These are phyloP conservation scores for Centrocercus urophasianus DNA, from an alignment of 2,113 vertebrate genomes.

Conservation along the genomic window DNA sequence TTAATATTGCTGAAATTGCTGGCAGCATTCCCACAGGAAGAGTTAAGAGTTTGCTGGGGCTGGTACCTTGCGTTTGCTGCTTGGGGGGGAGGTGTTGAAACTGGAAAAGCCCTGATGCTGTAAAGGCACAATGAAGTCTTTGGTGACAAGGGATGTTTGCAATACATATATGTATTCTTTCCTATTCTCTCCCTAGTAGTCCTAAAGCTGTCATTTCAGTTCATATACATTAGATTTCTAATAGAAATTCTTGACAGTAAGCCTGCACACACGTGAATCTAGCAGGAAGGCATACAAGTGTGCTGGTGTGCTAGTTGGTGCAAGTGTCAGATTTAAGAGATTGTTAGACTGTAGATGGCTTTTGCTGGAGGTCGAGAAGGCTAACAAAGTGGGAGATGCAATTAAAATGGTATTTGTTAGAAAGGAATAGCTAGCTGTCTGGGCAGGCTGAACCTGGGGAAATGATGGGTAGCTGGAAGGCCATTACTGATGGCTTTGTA, in stretches of 20 bases:
- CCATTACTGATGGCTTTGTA: constrained; percentile 65
- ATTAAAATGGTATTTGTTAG: constrained; percentile 76
- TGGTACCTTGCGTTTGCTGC: neutral
- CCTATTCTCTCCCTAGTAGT: neutral
- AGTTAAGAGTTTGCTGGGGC: constrained; percentile 17
- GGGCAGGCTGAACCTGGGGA: constrained; percentile 34
- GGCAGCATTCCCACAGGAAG: constrained; percentile 57
- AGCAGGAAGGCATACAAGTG: neutral
- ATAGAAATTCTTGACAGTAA: constrained; percentile 11
- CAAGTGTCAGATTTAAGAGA: constrained; percentile 68
- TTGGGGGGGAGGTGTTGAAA: neutral
- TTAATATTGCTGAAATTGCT: constrained; percentile 62
- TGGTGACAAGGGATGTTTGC: neutral
- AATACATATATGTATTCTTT: neutral
- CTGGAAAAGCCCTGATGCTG: constrained; percentile 7
- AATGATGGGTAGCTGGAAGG: constrained; percentile 61
- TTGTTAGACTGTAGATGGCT: constrained; percentile 65
- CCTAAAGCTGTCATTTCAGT: constrained; percentile 38
- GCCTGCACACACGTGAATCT: neutral
- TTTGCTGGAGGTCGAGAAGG: constrained; percentile 77
- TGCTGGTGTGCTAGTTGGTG: neutral
- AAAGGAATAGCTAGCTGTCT: constrained; percentile 65
- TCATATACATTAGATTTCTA: neutral
- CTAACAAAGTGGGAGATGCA: constrained; percentile 73
- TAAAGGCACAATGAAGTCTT: neutral